Evolutionary conservation across 2,113 vertebrate species (phyloP).

Genomic region (Galemys pyrenaicus): DNA sequence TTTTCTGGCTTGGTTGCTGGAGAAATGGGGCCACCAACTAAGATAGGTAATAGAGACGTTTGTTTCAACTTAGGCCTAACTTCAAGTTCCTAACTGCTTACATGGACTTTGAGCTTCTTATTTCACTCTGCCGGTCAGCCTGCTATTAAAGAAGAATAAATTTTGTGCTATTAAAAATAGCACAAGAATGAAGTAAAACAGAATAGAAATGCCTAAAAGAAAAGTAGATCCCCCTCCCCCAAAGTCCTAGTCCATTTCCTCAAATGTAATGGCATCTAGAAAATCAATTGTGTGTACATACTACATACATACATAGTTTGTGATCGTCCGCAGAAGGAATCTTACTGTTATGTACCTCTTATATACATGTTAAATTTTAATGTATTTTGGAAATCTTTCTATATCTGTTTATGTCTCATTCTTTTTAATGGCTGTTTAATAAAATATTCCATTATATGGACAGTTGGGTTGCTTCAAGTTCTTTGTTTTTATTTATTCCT

Average conservation of each 20-base stretch:
- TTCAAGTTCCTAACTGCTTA: neutral
- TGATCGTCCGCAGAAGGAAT: neutral
- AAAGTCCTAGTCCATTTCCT: neutral
- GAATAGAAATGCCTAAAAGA: neutral
- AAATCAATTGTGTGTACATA: neutral
- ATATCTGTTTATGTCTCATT: neutral
- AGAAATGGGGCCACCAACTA: neutral
- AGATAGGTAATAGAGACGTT: neutral
- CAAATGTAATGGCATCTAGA: neutral
- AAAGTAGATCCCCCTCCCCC: neutral
- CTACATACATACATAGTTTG: neutral
- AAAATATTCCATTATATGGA: neutral
- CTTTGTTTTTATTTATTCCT: neutral
- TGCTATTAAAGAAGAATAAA: neutral
- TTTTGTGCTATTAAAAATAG: slow-evolving; percentile 14
- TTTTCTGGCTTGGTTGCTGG: slow-evolving; percentile 5
- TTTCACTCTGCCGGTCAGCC: neutral
- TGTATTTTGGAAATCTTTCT: neutral
- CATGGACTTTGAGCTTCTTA: neutral
- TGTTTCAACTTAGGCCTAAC: neutral
- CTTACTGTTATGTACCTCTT: neutral
- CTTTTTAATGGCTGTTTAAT: neutral
- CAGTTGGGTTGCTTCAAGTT: neutral
- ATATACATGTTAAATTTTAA: neutral
- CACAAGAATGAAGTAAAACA: neutral